Evolutionary conservation across 2,888 invertebrate species (phyloP).

Genomic region (Byasa hedistus): DNA sequence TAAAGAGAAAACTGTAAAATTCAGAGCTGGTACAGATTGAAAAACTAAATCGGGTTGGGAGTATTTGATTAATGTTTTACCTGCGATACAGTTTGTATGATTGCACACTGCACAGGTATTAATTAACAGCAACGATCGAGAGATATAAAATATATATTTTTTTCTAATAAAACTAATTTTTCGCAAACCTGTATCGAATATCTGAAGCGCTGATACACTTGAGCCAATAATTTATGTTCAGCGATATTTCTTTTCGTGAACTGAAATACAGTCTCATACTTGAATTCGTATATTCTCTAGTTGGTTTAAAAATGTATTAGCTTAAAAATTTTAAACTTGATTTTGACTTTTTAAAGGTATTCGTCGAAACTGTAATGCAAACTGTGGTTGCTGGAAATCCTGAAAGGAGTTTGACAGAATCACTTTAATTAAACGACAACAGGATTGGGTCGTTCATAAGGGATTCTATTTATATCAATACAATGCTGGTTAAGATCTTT

Average conservation of each 20-base stretch:
- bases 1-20: not conserved
- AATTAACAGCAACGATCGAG: not conserved
- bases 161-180: not conserved
- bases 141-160: not conserved
- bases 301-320: not conserved
- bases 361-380: too few species aligned
- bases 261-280: not conserved
- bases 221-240: not conserved
- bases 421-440: too few species aligned
- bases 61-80: conserved; percentile 1
- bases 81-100: not conserved
- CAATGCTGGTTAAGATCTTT: too few species aligned
- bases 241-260: not conserved
- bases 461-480: too few species aligned
- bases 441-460: too few species aligned
- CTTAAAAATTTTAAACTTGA: too few species aligned
- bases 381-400: too few species aligned
- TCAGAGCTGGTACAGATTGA: not conserved
- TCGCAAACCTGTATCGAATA: not conserved
- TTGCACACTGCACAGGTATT: not conserved
- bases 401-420: too few species aligned
- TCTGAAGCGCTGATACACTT: not conserved
- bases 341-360: too few species aligned
- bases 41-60: not conserved
- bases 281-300: not conserved